Percentiles rank a stretch among this genome's conserved stretches.
Evolutionary conservation across 2,797 vertebrate species (phyloP).

Genomic region (Karalla daura): DNA sequence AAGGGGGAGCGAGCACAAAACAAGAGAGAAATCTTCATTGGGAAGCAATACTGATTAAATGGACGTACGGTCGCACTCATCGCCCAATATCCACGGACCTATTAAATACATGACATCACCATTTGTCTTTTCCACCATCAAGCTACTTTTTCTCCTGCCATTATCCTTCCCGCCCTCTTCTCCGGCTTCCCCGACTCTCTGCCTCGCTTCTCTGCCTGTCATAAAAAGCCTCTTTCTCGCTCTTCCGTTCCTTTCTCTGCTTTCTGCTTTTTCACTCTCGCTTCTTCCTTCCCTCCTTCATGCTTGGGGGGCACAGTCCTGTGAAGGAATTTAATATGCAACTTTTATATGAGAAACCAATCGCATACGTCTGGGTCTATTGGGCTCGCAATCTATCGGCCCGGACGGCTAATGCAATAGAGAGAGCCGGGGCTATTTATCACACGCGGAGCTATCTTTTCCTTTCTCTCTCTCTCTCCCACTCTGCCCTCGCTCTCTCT

Average conservation of each 20-base stretch:
- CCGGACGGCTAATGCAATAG: constrained; percentile 87
- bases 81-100: constrained; percentile 80
- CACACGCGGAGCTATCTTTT: constrained; percentile 83
- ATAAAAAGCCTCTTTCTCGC: constrained; percentile 79
- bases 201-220: constrained; percentile 65
- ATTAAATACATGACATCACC: constrained; percentile 82
- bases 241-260: constrained; percentile 68
- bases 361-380: constrained; percentile 87
- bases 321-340: constrained; percentile 90
- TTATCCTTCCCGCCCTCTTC: constrained; percentile 64
- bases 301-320: constrained; percentile 82
- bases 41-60: constrained; percentile 83
- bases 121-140: constrained; percentile 78
- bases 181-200: constrained; percentile 62
- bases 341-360: constrained; percentile 90
- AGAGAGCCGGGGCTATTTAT: constrained; percentile 87
- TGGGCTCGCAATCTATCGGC: constrained; percentile 88
- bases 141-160: constrained; percentile 74
- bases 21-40: constrained; percentile 81
- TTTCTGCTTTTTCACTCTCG: constrained; percentile 73
- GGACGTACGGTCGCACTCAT: constrained; percentile 78
- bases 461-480: constrained; percentile 70
- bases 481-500: constrained; percentile 77
- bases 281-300: constrained; percentile 76
- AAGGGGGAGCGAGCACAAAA: constrained; percentile 50